Conservation (phyloP, 1,140 invertebrate species). For the Megathymus violae region DNA sequence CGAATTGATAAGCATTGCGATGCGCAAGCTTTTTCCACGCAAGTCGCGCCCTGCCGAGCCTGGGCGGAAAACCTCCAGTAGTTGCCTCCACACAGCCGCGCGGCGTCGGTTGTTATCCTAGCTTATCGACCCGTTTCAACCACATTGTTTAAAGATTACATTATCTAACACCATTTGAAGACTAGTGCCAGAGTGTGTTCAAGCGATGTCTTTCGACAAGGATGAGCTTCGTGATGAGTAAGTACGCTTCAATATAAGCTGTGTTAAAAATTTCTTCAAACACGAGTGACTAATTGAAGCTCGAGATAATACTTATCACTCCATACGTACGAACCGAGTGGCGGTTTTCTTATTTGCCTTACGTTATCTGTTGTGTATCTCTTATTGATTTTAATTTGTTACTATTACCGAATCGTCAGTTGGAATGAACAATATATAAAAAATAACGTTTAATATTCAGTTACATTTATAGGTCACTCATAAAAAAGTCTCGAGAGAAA, state of each 20-base stretch:
- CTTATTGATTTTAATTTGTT: background rate
- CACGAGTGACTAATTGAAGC: background rate
- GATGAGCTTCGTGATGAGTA: slow-evolving; percentile 79
- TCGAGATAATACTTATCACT: slow-evolving; percentile 16
- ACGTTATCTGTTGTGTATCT: no score
- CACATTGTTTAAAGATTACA: slow-evolving; percentile 39
- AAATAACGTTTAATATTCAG: background rate
- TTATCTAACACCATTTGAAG: slow-evolving; percentile 44
- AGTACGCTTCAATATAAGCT: no score
- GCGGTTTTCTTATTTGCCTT: background rate
- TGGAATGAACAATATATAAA: no score
- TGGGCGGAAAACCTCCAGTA: slow-evolving; percentile 56
- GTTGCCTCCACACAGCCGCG: slow-evolving; percentile 54
- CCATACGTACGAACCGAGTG: background rate
- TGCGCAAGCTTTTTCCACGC: slow-evolving; percentile 63
- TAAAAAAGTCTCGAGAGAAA: background rate
- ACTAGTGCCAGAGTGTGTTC: no score
- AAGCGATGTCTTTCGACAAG: slow-evolving; percentile 77
- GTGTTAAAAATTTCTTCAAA: no score
- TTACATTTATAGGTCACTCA: slow-evolving; percentile 1
- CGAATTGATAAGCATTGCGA: slow-evolving; percentile 19
- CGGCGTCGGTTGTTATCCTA: slow-evolving; percentile 50
- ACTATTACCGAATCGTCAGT: background rate
- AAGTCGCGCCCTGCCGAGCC: slow-evolving; percentile 56
- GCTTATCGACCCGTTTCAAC: slow-evolving; percentile 68